phyloP scores from a whole-genome alignment of 2,888 invertebrate genomes.

The Nomada ruficornis region DNA sequence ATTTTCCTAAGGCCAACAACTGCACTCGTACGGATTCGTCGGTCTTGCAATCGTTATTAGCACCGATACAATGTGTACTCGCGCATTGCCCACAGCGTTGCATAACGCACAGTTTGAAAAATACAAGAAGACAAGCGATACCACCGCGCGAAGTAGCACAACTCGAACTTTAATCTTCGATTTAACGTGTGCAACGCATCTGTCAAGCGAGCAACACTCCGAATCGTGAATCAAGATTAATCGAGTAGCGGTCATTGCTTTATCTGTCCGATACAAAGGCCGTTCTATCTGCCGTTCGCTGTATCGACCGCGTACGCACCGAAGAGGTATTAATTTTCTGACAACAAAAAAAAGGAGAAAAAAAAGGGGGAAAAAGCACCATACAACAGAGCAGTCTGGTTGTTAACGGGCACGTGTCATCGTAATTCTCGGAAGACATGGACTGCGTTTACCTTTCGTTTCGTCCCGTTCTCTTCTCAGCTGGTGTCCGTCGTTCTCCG shows the following conservation, averaged over 20 bases:
- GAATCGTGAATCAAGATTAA: neutral
- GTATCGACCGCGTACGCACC: neutral
- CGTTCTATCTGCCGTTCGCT: neutral
- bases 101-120: neutral
- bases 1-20: neutral
- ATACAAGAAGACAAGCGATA: neutral
- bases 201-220: neutral
- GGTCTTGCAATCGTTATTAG: constrained; percentile 15
- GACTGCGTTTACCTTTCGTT: constrained; percentile 46
- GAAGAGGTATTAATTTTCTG: constrained; percentile 2
- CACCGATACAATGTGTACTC: constrained; percentile 4
- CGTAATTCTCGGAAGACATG: constrained; percentile 39
- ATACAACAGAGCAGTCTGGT: neutral
- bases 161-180: neutral
- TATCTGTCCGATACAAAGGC: neutral
- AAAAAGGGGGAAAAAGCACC: neutral
- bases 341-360: neutral
- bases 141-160: neutral
- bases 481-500: neutral
- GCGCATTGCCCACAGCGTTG: neutral
- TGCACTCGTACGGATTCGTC: neutral
- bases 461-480: constrained; percentile 12
- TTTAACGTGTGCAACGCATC: neutral
- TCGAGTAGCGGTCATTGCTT: neutral
- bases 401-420: constrained; percentile 34